A percentile compares a stretch with the other conserved stretches of the same genome.
Conservation (phyloP, 1,140 invertebrate species). For the Pemphigus obesinymphae region DNA sequence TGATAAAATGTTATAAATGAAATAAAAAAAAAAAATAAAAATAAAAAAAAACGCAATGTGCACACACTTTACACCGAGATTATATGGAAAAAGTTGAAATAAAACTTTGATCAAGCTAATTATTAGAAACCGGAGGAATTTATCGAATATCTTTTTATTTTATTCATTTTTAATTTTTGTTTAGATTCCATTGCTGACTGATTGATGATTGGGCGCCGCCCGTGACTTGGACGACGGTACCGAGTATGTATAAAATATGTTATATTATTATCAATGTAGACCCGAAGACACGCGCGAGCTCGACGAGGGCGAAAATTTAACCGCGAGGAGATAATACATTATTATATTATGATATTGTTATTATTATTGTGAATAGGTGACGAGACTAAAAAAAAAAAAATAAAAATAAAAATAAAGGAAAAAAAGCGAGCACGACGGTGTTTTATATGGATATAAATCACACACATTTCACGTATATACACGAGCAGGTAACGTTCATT, state of each 20-base stretch:
- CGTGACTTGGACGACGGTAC: background rate
- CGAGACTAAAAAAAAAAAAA: too few species aligned
- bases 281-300: background rate
- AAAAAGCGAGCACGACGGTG: slow-evolving; percentile 5
- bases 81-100: too few species aligned
- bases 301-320: slow-evolving; percentile 2
- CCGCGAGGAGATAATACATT: background rate
- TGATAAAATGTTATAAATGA: too few species aligned
- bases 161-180: too few species aligned
- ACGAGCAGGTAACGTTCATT: background rate
- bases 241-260: background rate
- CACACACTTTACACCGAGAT: too few species aligned
- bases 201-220: background rate
- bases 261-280: background rate
- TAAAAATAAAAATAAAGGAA: background rate
- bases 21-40: too few species aligned
- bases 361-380: slow-evolving; percentile 23
- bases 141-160: too few species aligned
- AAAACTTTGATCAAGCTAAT: too few species aligned
- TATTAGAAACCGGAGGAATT: too few species aligned
- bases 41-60: too few species aligned
- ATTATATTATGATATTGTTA: background rate
- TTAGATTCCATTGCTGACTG: too few species aligned
- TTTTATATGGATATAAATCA: slow-evolving; percentile 22
- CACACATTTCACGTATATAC: background rate